Base-by-base conservation (phyloP, 2,888 invertebrate species). In the Acronicta leporina region DNA sequence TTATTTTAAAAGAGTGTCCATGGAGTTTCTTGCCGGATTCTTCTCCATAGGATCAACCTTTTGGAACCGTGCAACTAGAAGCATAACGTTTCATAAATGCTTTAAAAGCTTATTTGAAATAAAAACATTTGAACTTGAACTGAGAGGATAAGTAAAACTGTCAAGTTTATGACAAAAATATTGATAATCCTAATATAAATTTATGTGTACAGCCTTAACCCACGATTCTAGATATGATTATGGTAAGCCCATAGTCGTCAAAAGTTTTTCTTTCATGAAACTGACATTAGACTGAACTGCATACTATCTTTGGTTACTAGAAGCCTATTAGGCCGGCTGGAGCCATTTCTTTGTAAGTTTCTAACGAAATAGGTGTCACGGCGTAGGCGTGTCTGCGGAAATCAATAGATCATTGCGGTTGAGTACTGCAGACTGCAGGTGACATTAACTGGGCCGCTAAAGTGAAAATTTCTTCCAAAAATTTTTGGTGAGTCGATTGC, bases 321-420 rank as follows among this genome's bases (percentile, higher is more conserved):
- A 38, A 41, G 38, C 47, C 68, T 42, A 55, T 44, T 48, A 48
- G 61, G 10, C n/a, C 41, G 42, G 40, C 44, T 59, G 9, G 9
- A 46, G 55, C 11, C 49, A 69, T 56, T 69, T 70, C 73, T 73
- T 45, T n/a, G 50, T 38, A 52, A 70, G 63, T 70, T 70, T 70
- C 68, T 69, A 58, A 48, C 55, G 35, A 60, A 60, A 57, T 50
- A 60, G 43, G 44, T 68, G 57, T 63, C 60, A 69, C 35, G 30
- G 46, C 10, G 58, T 33, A 64, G 65, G 52, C 60, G 53, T 54
- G 47, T 43, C 56, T 73, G 63, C 77, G 58, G 66, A 65, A 76
- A 76, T 73, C 65, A 61, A 69, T 76, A 63, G 62, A 63, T 66
- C 60, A 66, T 76, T 76, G 60, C 51, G 73, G 77, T 73, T 52